Conservation (phyloP, 1,140 invertebrate genomes). For the Leptinotarsa lineolata region DNA sequence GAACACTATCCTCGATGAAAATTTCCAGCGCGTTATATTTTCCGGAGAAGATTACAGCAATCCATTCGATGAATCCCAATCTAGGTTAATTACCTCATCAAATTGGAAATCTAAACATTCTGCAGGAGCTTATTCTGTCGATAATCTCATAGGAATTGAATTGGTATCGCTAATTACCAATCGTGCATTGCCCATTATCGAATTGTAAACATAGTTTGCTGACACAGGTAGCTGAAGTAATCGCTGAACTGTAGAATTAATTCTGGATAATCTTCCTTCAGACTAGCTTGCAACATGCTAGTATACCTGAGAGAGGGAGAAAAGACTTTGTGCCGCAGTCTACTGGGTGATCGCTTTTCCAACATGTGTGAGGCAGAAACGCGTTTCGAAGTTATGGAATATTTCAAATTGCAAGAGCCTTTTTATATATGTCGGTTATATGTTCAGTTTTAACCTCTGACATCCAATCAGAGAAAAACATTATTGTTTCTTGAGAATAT, state of each 20-base stretch:
- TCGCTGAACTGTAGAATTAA: background rate
- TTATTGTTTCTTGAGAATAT: too few species aligned
- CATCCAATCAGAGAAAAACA: too few species aligned
- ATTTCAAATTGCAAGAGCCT: too few species aligned
- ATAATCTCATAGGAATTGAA: conserved; percentile 23
- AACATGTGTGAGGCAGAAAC: too few species aligned
- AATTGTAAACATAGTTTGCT: conserved; percentile 33
- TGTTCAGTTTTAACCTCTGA: too few species aligned
- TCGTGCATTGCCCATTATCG: conserved; percentile 29
- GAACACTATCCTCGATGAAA: background rate
- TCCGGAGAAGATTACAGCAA: conserved; percentile 11
- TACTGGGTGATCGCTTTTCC: too few species aligned
- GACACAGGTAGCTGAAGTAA: conserved; percentile 29
- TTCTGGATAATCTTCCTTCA: too few species aligned
- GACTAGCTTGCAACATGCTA: too few species aligned
- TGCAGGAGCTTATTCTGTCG: conserved; percentile 1
- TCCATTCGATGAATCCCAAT: conserved; percentile 6
- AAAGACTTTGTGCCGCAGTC: too few species aligned
- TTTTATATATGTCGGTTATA: too few species aligned
- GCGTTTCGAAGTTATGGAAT: too few species aligned
- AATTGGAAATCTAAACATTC: conserved; percentile 28
- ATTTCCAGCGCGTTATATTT: conserved; percentile 3
- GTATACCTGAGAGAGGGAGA: too few species aligned
- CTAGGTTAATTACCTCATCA: conserved; percentile 25
- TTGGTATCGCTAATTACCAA: conserved; percentile 27